phyloP scores from a whole-genome alignment of 2,888 invertebrate species.

The Alentia gelatinosa region DNA sequence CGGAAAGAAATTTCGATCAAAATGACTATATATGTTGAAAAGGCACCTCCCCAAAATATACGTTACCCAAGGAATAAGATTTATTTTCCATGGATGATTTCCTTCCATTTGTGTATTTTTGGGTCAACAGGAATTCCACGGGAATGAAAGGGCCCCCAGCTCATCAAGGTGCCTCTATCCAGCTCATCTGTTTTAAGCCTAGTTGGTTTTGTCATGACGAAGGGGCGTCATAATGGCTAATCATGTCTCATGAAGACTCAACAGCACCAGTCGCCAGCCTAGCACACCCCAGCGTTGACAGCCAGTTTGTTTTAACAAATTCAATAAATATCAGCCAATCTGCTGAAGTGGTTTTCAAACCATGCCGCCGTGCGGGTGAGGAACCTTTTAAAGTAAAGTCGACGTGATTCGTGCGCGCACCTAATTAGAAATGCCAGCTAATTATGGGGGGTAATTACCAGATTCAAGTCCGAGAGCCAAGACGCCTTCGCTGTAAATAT shows the following conservation, averaged over 20 bases:
- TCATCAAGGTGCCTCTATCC: neutral
- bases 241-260: neutral
- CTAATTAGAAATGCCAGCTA: conserved; percentile 41
- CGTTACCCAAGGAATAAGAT: too few relatives aligned
- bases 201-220: conserved; percentile 31
- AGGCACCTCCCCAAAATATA: too few relatives aligned
- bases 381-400: conserved; percentile 42
- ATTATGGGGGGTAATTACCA: conserved; percentile 11
- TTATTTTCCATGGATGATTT: too few relatives aligned
- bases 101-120: too few relatives aligned
- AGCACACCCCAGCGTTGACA: conserved; percentile 33
- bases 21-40: too few relatives aligned
- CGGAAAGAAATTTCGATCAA: too few relatives aligned
- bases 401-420: conserved; percentile 24
- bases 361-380: neutral
- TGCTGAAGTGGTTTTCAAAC: conserved; percentile 45
- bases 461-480: neutral
- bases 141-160: too few relatives aligned
- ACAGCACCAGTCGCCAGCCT: neutral
- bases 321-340: conserved; percentile 41
- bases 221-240: conserved; percentile 36
- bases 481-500: conserved; percentile 12
- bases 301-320: conserved; percentile 47
- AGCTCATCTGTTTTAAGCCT: neutral
- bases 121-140: too few relatives aligned